A percentile compares a stretch with the other conserved stretches of the same genome.
Conservation (phyloP, 1,140 invertebrate genomes). For the Lerema accius region DNA sequence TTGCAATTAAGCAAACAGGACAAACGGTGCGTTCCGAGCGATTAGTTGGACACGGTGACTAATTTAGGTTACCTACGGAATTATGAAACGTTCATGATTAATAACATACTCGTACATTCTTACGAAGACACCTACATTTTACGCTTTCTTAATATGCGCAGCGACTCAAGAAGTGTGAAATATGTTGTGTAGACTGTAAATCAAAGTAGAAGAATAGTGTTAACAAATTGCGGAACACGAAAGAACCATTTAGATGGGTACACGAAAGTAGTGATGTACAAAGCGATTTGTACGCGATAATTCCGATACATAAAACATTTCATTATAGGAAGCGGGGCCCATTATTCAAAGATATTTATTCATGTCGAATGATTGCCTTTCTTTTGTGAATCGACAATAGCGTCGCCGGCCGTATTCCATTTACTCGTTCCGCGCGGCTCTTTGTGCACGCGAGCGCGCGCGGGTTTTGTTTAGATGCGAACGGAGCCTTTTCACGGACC, state of each 20-base stretch:
- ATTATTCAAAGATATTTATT: conserved; percentile 82
- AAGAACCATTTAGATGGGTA: conserved; percentile 48
- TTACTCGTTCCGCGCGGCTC: conserved; percentile 59
- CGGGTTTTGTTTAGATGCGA: conserved; percentile 63
- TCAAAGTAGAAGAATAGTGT: conserved; percentile 41
- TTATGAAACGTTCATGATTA: conserved; percentile 34
- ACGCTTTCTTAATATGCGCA: conserved; percentile 26
- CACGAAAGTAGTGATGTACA: conserved; percentile 53
- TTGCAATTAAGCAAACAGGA: conserved; percentile 27
- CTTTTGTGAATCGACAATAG: conserved; percentile 79
- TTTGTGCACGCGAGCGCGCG: conserved; percentile 61
- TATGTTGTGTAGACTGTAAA: conserved; percentile 41
- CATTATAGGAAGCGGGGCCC: conserved; percentile 70
- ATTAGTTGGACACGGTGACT: conserved; percentile 24
- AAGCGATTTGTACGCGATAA: conserved; percentile 71
- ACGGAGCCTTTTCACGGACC: conserved; percentile 52
- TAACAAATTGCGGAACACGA: conserved; percentile 53
- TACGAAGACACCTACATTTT: conserved; percentile 16
- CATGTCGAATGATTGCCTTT: conserved; percentile 81
- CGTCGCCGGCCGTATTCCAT: conserved; percentile 67
- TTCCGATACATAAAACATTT: conserved; percentile 78
- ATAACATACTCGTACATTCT: conserved; percentile 6
- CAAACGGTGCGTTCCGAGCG: conserved; percentile 19
- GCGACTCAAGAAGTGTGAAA: conserved; percentile 26
- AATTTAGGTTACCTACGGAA: conserved; percentile 18